Evolutionary conservation across 2,797 vertebrate genomes (phyloP).

Genomic region (Pangasius djambal): DNA sequence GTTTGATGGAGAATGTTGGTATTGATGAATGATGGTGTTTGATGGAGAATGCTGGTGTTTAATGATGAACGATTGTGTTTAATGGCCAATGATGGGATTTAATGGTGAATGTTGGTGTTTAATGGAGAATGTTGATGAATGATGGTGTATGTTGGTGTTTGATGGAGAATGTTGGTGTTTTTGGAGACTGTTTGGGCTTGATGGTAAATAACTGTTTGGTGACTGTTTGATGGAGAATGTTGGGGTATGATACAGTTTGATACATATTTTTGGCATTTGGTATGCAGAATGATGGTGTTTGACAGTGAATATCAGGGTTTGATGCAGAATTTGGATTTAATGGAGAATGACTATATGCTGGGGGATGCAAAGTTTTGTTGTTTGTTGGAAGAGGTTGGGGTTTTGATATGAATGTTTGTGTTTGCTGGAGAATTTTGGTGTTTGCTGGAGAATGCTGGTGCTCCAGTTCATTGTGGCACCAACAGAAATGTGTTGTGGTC

Average conservation of each 20-base stretch:
- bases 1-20: not conserved
- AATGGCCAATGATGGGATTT: not conserved
- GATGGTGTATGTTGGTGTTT: not conserved
- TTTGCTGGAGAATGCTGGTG: not conserved
- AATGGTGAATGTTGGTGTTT: not conserved
- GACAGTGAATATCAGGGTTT: not conserved
- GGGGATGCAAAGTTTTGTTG: not conserved
- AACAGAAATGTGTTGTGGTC: not conserved
- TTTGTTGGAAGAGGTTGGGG: not conserved
- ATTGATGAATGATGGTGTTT: not conserved
- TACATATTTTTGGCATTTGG: not conserved
- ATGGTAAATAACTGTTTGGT: not conserved
- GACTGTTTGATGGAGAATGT: not conserved
- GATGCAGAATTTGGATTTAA: not conserved
- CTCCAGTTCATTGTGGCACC: not conserved
- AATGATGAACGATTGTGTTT: not conserved
- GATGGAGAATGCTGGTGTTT: not conserved
- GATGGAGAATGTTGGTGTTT: not conserved
- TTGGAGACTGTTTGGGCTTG: not conserved
- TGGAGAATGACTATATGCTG: not conserved
- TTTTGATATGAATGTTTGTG: not conserved
- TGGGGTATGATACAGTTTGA: not conserved
- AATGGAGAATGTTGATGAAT: no score
- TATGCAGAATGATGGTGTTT: not conserved
- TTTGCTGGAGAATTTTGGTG: not conserved